These are phyloP conservation scores for Aphidoletes aphidimyza DNA, from an alignment of 2,888 invertebrate species.

Conservation along the genomic window DNA sequence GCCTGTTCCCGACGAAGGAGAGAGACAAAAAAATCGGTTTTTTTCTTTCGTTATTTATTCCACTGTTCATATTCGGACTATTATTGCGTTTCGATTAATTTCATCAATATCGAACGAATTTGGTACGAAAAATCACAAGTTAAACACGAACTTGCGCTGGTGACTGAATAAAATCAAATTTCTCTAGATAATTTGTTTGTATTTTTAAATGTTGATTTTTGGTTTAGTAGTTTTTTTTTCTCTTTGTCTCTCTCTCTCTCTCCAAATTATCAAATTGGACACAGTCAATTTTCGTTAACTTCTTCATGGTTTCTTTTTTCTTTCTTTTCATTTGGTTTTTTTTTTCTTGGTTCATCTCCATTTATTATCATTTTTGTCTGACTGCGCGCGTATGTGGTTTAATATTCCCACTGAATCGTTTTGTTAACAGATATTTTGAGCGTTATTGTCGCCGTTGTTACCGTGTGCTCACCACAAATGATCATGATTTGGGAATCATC, in stretches of 20 bases:
- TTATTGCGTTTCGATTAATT: slow-evolving; percentile 18
- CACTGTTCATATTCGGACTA: not conserved
- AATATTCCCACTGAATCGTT: not conserved
- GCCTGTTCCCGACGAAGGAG: too few species aligned
- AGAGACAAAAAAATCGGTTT: not conserved
- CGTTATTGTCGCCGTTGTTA: not conserved
- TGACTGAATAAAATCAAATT: not conserved
- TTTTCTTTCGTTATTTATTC: not conserved
- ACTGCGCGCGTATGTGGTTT: not conserved
- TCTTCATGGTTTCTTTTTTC: not conserved
- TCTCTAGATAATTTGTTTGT: slow-evolving; percentile 1
- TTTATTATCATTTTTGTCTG: slow-evolving; percentile 44
- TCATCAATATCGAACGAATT: not conserved
- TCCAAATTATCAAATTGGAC: not conserved
- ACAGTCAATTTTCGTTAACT: not conserved
- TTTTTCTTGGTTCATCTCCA: too few species aligned
- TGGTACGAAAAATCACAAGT: not conserved
- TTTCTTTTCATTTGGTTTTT: not conserved
- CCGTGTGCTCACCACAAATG: not conserved
- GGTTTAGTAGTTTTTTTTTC: slow-evolving; percentile 4
- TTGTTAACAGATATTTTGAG: not conserved
- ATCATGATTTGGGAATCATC: not conserved
- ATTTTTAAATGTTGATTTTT: not conserved
- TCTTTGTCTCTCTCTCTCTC: not conserved
- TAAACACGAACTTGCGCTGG: not conserved